These are phyloP conservation scores for Apamea epomidion DNA, from an alignment of 2,888 invertebrate species.

Conservation along the genomic window DNA sequence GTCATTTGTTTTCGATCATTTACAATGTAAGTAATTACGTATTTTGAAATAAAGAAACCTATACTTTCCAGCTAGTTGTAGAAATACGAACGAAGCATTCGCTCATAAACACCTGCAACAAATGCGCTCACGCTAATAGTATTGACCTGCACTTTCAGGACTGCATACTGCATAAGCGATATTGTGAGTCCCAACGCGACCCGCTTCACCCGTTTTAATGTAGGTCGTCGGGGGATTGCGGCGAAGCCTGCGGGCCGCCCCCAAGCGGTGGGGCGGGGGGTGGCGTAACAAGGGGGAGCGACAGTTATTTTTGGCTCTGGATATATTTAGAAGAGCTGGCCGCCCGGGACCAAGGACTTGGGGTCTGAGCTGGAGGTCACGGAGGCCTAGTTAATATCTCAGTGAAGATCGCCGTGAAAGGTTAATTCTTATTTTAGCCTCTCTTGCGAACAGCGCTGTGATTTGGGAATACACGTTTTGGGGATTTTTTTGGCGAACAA, in stretches of 20 bases:
- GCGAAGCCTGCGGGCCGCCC: slow-evolving; percentile 55
- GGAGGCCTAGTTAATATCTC: slow-evolving; percentile 48
- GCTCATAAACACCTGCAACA: not conserved
- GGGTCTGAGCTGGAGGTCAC: slow-evolving; percentile 69
- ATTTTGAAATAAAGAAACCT: not conserved
- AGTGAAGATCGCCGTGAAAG: slow-evolving; percentile 53
- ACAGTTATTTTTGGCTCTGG: slow-evolving; percentile 79
- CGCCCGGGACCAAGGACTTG: slow-evolving; percentile 74
- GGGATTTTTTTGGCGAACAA: not conserved
- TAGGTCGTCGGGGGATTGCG: slow-evolving; percentile 72
- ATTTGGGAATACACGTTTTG: slow-evolving; percentile 8
- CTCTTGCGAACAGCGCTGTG: slow-evolving; percentile 36
- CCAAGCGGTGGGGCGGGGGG: slow-evolving; percentile 39
- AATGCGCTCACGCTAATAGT: not conserved
- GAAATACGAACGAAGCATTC: not conserved
- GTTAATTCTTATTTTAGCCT: slow-evolving; percentile 50
- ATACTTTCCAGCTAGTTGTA: not conserved
- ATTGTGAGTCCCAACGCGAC: slow-evolving; percentile 52
- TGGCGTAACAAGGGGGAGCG: slow-evolving; percentile 50
- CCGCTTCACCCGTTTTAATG: slow-evolving; percentile 64
- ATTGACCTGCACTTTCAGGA: slow-evolving; percentile 48
- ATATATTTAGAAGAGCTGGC: slow-evolving; percentile 83
- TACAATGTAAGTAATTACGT: not conserved
- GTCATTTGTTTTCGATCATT: not conserved
- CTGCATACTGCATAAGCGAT: slow-evolving; percentile 53